phyloP scores from a whole-genome alignment of 23 tunicate genomes.

The Clavelina lepadiformis region DNA sequence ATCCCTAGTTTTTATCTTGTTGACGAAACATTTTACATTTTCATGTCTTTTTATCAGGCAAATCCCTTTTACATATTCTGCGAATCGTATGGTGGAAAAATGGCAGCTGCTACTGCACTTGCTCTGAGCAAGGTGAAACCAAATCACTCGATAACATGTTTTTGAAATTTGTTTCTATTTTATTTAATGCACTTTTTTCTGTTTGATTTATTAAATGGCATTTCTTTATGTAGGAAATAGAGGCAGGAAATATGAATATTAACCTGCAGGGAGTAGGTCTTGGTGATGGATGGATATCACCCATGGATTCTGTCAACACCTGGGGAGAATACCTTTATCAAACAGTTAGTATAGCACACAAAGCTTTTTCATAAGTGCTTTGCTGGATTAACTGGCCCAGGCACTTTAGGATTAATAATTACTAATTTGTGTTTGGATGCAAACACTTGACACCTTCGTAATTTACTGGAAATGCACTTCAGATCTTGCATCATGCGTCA shows the following conservation, averaged over 20 bases:
- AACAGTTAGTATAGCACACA: constrained; percentile 71
- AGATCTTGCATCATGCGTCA: no score
- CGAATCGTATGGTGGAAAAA: constrained; percentile 93
- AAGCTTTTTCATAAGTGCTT: no score
- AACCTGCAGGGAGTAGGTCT: constrained; percentile 82
- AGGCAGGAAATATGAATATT: constrained; percentile 57
- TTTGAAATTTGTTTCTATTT: background rate
- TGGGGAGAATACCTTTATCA: constrained; percentile 84
- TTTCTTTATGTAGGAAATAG: constrained; percentile 41
- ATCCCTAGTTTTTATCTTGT: no score
- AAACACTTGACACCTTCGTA: no score
- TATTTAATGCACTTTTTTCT: background rate
- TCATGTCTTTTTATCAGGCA: constrained; percentile 24
- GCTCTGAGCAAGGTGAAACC: constrained; percentile 57
- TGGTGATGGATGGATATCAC: constrained; percentile 88
- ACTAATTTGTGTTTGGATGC: no score
- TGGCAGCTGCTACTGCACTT: constrained; percentile 81
- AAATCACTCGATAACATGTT: no score
- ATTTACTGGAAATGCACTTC: no score
- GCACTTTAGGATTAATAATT: no score
- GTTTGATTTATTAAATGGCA: background rate
- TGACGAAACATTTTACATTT: background rate
- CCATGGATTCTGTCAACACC: constrained; percentile 92
- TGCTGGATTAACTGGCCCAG: no score
- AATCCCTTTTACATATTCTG: constrained; percentile 87